A percentile compares a stretch with the other conserved stretches of the same genome.
Evolutionary conservation across 2,113 vertebrate species (phyloP).

Genomic region (Hypomesus transpacificus): DNA sequence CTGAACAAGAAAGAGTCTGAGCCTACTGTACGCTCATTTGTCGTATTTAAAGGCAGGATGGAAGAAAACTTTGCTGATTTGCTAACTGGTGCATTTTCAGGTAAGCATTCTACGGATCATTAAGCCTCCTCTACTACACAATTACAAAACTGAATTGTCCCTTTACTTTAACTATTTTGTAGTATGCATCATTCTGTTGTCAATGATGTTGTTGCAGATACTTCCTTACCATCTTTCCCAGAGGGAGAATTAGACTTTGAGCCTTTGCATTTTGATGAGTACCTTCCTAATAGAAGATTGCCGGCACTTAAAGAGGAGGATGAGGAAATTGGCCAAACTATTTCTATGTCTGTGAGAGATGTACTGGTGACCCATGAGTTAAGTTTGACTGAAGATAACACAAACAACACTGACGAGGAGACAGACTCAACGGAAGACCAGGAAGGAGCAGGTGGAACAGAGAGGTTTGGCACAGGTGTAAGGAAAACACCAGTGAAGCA

Average conservation of each 20-base stretch:
- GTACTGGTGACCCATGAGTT: conserved; percentile 6
- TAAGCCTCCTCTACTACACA: not conserved
- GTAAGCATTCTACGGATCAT: conserved; percentile 45
- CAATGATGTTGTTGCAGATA: conserved; percentile 39
- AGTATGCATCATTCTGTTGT: not conserved
- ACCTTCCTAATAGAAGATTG: not conserved
- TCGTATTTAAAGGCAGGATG: conserved; percentile 51
- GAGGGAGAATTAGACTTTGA: conserved; percentile 66
- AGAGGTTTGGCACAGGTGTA: not conserved
- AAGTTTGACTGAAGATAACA: conserved; percentile 18
- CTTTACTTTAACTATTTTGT: not conserved
- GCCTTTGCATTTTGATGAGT: conserved; percentile 48
- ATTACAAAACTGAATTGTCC: not conserved
- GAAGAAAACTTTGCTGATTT: conserved; percentile 59
- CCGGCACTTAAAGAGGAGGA: conserved; percentile 34
- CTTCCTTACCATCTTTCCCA: conserved; percentile 29
- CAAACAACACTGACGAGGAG: not conserved
- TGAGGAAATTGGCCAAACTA: conserved; percentile 30
- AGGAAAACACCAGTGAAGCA: conserved; percentile 15
- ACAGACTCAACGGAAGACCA: conserved; percentile 16
- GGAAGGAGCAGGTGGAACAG: not conserved
- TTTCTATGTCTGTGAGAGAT: conserved; percentile 5
- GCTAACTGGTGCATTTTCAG: conserved; percentile 59
- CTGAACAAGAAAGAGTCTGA: not conserved
- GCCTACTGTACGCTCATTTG: not conserved